Evolutionary conservation across 2,888 invertebrate species (phyloP).

Genomic region (Dusona sp.): DNA sequence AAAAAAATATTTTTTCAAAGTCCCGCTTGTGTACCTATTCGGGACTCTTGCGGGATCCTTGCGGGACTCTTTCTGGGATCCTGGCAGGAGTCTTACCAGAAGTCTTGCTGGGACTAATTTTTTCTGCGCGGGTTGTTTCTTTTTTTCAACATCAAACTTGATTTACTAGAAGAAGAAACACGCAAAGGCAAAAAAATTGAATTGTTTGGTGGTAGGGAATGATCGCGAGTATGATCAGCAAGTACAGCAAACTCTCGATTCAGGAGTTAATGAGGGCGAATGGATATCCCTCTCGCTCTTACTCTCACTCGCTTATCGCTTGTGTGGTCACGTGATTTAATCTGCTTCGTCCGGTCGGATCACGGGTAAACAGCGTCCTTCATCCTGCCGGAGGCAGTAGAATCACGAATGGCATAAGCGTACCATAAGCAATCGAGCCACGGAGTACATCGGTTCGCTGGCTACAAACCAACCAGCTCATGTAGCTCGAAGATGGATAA

Average conservation of each 20-base stretch:
- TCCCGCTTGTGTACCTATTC: too few relatives aligned
- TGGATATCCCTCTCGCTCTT: conserved; percentile 63
- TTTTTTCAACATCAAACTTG: not conserved
- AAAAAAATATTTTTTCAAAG: too few relatives aligned
- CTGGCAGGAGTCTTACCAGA: too few relatives aligned
- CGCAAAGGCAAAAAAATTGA: conserved; percentile 21
- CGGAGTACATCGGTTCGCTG: conserved; percentile 50
- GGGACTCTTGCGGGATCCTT: too few relatives aligned
- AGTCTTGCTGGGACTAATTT: too few relatives aligned
- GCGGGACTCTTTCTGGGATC: too few relatives aligned
- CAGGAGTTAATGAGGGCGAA: conserved; percentile 66
- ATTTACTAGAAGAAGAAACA: conserved; percentile 1
- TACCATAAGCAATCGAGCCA: conserved; percentile 59
- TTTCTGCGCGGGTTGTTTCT: too few relatives aligned
- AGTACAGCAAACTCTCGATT: conserved; percentile 57
- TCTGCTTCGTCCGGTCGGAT: conserved; percentile 67
- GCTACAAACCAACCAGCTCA: conserved; percentile 31
- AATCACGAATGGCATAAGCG: conserved; percentile 51
- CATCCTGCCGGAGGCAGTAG: conserved; percentile 51
- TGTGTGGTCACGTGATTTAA: conserved; percentile 68
- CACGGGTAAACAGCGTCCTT: conserved; percentile 67
- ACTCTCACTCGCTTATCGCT: conserved; percentile 56
- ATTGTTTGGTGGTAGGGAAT: conserved; percentile 23
- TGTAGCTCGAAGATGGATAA: conserved; percentile 39
- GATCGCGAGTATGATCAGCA: conserved; percentile 48